Evolutionary conservation across 92 coral and sea anemone species (phyloP).

Genomic region (Heteractis magnifica): DNA sequence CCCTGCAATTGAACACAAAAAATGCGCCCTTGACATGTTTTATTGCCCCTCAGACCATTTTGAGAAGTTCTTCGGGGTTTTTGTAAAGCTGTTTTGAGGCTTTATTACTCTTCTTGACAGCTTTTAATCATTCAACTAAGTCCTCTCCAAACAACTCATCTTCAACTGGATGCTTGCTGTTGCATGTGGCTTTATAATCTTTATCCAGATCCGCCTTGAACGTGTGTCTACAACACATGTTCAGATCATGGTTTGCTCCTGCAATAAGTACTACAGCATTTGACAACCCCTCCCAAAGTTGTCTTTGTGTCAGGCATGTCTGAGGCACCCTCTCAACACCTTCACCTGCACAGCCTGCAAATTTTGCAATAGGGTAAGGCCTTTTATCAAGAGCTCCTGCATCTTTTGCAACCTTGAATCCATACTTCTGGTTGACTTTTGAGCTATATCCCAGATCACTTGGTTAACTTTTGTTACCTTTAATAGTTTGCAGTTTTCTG

Average conservation of each 20-base stretch:
- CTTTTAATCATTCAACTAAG: slow-evolving; percentile 7
- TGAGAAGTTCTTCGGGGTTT: too few species aligned
- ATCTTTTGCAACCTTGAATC: too few species aligned
- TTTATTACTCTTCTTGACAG: slow-evolving; percentile 20
- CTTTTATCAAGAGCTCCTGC: neutral
- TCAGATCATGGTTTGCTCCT: slow-evolving; percentile 30
- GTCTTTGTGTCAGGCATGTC: slow-evolving; percentile 15
- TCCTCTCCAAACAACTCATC: slow-evolving; percentile 18
- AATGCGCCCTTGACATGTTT: too few species aligned
- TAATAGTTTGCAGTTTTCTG: slow-evolving; percentile 34
- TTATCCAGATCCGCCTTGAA: slow-evolving; percentile 33
- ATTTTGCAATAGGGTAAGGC: slow-evolving; percentile 39
- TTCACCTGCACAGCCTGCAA: slow-evolving; percentile 29
- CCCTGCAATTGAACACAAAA: too few species aligned
- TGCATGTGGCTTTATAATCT: slow-evolving; percentile 20
- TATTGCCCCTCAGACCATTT: too few species aligned
- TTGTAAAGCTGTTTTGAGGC: slow-evolving; percentile 24
- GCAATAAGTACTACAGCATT: slow-evolving; percentile 27
- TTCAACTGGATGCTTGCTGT: slow-evolving; percentile 8
- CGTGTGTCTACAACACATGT: slow-evolving; percentile 23
- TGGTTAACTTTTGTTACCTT: neutral
- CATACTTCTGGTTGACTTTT: slow-evolving; percentile 13
- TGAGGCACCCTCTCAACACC: slow-evolving; percentile 22
- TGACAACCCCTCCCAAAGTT: slow-evolving; percentile 5
- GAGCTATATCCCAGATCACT: slow-evolving; percentile 27